Evolutionary conservation across 1,140 invertebrate species (phyloP), one percentile per base, ranked within the genome.

Genomic region (Leptopilina boulardi): DNA sequence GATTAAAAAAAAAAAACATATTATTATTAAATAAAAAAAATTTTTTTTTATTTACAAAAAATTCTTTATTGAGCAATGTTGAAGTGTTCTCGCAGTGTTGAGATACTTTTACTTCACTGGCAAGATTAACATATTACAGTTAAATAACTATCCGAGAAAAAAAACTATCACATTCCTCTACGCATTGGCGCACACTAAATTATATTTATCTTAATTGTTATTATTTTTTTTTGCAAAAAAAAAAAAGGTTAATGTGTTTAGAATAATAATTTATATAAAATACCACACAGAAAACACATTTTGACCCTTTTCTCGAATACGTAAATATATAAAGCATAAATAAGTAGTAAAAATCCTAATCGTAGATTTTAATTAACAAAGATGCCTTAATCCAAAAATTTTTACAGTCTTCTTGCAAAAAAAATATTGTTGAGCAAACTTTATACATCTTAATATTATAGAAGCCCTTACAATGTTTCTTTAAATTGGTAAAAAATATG

Each of bases 41-140:
- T 71, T 26, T 42, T 84, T 83, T 59, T 38, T 77, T 78, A 78
- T 11, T n/a, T n/a, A n/a, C n/a, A n/a, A 84, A 84, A 85, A 56
- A 78, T 80, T 78, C 51, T 85, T 85, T 85, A 85, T 85, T 85
- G 84, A 85, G 84, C 84, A 85, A 83, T 76, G 66, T 47, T 80
- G 72, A 76, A 74, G 71, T 75, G 54, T 66, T 77, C 26, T 75
- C 75, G 70, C 70, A 81, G 66, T 44, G 71, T 70, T 70, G 75
- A 51, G 19, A 77, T 44, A 81, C 73, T 66, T 26, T 30, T 26
- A 66, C 47, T 78, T 80, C 34, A 80, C 75, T 84, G 82, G 84
- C 82, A 85, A 85, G 81, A 84, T 77, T 79, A 73, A 77, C 73
- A 73, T 73, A 44, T 30, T 59, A 71, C 30, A 75, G 76, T 47